Base-by-base conservation (phyloP, 2,113 vertebrate species). In the Triplophysa tibetana region DNA sequence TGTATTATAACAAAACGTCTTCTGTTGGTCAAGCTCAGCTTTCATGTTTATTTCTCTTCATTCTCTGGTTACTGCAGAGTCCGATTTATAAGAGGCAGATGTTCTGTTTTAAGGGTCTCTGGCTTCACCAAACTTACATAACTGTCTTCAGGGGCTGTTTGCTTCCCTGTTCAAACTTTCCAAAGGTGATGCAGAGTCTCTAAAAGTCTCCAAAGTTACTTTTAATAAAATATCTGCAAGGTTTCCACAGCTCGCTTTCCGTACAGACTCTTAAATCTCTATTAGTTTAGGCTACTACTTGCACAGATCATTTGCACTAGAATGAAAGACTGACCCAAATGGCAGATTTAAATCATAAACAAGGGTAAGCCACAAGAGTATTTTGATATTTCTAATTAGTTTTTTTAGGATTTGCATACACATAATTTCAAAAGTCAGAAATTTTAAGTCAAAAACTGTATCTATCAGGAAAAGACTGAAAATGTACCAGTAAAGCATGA, bases 91-190 rank as follows among this genome's bases (percentile, higher is more conserved):
- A 14, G 43, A 69, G 80, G 65, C 84, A 84, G 70, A 83, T 80
- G 79, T 77, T 83, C 65, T 56, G 52, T 83, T 76, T 82, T 77
- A 70, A 75, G 29, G 7, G 50, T 43, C 74, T 66, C 72, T 82
- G 80, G 76, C 77, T 38, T 7, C 24, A 50, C 54, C n/a, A 58
- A 7, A 76, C 23, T 85, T 85, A 82, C 67, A 84, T 85, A 82
- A 87, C 70, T 45, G 26, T 45, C 70, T 73, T n/a, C 65, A 33
- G 81, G 68, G n/a, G 26, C 67, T 80, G 65, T 82, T 84, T 78
- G 76, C 41, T 70, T 68, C 63, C 41, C n/a, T 64, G 69, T 52
- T 58, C 68, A 84, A 75, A 65, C 61, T 52, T 79, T 85, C n/a
- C 38, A 54, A 54, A 69, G 67, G 54, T 73, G 43, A 70, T 63